Base-by-base conservation (phyloP, 2,113 vertebrate species). In the Atherinomorus stipes region DNA sequence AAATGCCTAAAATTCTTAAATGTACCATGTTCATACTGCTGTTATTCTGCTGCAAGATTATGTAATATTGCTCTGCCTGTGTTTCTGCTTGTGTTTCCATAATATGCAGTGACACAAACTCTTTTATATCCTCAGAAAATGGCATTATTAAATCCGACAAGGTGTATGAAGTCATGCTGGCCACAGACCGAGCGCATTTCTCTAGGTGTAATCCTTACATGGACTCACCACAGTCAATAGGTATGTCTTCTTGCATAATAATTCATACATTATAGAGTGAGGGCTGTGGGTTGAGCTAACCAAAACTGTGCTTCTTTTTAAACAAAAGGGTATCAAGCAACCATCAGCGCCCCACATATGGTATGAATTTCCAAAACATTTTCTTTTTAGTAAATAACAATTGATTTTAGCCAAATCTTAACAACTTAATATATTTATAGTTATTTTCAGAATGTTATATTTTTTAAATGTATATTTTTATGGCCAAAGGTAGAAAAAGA, bases 281-380 rank as follows among this genome's bases (percentile, higher is more conserved):
- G 18, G 5, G 40, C 37, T 7, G 44, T 34, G 15, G 26, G 23
- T 53, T 26, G 23, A 64, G 75, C 67, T 88, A 82, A 85, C 68
- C 11, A 28, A 66, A 71, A 73, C 47, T 76, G 1, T 78, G 28
- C 47, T 58, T 57, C 88, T 53, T 88, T 76, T 83, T 28, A 44
- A 51, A 64, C 57, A 73, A 25, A 90, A 99, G 98, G 98, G 77
- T 99, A 95, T 91, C 98, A 99, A 92, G 98, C 98, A 88, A 99
- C 98, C 89, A 99, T 99, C 94, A 99, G 98, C 84, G 98, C 98
- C 74, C 98, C 98, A 77, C 98, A 99, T 85, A 99, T 99, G 98
- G 98, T 99, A 96, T 87, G 95, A 85, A 56, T 61, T 75, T 56
- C 38, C 58, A 54, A n/a, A n/a, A 18, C 64, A 44, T 26, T 63